Evolutionary conservation across 2,888 invertebrate genomes (phyloP).

Genomic region (Dascillus cervinus): DNA sequence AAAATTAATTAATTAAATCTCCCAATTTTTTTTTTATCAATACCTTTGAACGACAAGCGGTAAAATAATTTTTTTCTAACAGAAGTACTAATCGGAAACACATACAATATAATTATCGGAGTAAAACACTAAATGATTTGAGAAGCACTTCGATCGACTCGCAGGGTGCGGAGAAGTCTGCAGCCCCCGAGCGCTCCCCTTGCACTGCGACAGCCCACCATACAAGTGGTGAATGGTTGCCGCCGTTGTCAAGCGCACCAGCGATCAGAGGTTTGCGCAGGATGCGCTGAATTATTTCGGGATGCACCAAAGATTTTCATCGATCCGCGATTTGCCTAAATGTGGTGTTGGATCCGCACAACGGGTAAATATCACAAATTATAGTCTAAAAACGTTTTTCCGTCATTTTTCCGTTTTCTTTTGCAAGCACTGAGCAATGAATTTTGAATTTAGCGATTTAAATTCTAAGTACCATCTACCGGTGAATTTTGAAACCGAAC

Average conservation of each 20-base stretch:
- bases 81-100: no score
- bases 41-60: background rate
- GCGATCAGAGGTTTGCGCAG: constrained; percentile 11
- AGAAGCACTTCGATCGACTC: constrained; percentile 38
- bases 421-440: constrained; percentile 7
- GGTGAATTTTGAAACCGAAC: constrained; percentile 16
- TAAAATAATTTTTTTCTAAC: background rate
- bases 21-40: background rate
- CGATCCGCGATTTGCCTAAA: constrained; percentile 7
- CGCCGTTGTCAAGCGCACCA: constrained; percentile 18
- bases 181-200: constrained; percentile 43
- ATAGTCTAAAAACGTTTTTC: constrained; percentile 4
- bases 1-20: constrained; percentile 5
- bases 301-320: constrained; percentile 5
- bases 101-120: no score
- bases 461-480: constrained; percentile 19
- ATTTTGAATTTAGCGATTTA: constrained; percentile 8
- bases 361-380: constrained; percentile 7
- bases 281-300: constrained; percentile 6
- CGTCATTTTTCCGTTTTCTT: no score
- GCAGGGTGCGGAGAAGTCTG: constrained; percentile 40
- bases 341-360: constrained; percentile 8
- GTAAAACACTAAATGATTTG: constrained; percentile 6
- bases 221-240: constrained; percentile 17
- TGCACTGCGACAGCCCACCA: constrained; percentile 40